Percentiles rank a stretch among this genome's conserved stretches.
Conservation (phyloP, 2,888 invertebrate genomes). For the Sinopyrophorus schimmeli region DNA sequence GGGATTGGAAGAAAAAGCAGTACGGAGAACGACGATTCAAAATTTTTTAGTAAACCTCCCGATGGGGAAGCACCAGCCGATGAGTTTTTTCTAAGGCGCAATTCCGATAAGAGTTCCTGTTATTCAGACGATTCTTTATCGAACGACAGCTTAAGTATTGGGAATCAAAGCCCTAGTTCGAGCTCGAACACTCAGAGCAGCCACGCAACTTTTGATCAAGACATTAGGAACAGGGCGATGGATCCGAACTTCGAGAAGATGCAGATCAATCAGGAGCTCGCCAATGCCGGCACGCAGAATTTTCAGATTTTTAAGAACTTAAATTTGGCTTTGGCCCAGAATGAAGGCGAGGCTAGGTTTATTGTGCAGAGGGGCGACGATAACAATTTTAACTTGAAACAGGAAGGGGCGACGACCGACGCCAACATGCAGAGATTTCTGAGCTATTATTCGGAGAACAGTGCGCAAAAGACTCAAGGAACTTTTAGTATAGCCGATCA, state of each 20-base stretch:
- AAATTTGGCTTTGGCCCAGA: constrained; percentile 37
- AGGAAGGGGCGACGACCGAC: constrained; percentile 7
- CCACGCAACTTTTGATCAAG: constrained; percentile 45
- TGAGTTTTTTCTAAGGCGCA: constrained; percentile 62
- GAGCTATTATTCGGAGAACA: constrained; percentile 19
- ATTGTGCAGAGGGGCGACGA: constrained; percentile 23
- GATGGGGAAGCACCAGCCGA: constrained; percentile 38
- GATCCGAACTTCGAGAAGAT: constrained; percentile 46
- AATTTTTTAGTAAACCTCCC: constrained; percentile 34
- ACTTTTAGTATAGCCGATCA: constrained; percentile 17
- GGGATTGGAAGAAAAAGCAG: constrained; percentile 67
- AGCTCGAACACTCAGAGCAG: constrained; percentile 53
- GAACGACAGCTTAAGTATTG: constrained; percentile 60
- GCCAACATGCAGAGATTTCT: constrained; percentile 24
- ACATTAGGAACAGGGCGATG: constrained; percentile 45
- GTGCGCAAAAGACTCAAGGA: constrained; percentile 10
- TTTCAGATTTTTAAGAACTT: constrained; percentile 52
- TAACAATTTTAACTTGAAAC: constrained; percentile 19
- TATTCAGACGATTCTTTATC: constrained; percentile 76
- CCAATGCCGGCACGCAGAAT: constrained; percentile 45
- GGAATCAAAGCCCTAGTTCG: constrained; percentile 54
- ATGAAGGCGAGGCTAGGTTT: constrained; percentile 26
- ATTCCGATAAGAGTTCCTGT: constrained; percentile 70
- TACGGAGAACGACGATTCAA: constrained; percentile 57
- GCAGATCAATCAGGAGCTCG: constrained; percentile 49